phyloP scores from a whole-genome alignment of 2,888 invertebrate species.

The Endomychus coccineus region DNA sequence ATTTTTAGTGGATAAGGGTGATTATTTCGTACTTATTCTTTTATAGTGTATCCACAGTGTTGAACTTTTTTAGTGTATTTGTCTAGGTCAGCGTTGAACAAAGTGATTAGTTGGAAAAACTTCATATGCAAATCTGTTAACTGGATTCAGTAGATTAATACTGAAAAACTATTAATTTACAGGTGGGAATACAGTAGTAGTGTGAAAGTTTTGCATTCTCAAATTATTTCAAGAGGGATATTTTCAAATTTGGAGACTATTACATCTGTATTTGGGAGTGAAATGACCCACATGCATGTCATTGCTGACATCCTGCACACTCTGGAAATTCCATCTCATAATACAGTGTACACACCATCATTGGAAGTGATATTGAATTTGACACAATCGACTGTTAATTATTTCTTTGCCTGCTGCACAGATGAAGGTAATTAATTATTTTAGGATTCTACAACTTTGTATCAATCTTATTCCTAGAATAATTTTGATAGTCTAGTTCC shows the following conservation, averaged over 20 bases:
- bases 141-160: too few relatives aligned
- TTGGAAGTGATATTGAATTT: conserved; percentile 62
- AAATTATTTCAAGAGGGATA: conserved; percentile 44
- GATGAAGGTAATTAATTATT: conserved; percentile 50
- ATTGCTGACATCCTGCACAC: conserved; percentile 58
- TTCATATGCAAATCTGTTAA: too few relatives aligned
- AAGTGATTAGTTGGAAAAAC: too few relatives aligned
- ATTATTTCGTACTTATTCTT: too few relatives aligned
- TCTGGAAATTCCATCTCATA: conserved; percentile 53
- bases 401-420: conserved; percentile 67
- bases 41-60: too few relatives aligned
- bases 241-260: conserved; percentile 45
- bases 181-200: conserved; percentile 59
- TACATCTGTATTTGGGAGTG: conserved; percentile 39
- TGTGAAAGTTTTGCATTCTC: conserved; percentile 41
- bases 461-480: neutral
- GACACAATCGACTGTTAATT: conserved; percentile 63
- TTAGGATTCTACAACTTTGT: conserved; percentile 10
- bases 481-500: too few relatives aligned
- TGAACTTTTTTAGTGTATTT: too few relatives aligned
- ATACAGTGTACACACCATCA: conserved; percentile 46
- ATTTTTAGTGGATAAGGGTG: too few relatives aligned
- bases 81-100: too few relatives aligned
- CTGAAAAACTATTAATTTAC: too few relatives aligned
- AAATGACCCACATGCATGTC: conserved; percentile 45